phyloP scores from a whole-genome alignment of 2,797 vertebrate genomes.

The Tarsius wallacei region DNA sequence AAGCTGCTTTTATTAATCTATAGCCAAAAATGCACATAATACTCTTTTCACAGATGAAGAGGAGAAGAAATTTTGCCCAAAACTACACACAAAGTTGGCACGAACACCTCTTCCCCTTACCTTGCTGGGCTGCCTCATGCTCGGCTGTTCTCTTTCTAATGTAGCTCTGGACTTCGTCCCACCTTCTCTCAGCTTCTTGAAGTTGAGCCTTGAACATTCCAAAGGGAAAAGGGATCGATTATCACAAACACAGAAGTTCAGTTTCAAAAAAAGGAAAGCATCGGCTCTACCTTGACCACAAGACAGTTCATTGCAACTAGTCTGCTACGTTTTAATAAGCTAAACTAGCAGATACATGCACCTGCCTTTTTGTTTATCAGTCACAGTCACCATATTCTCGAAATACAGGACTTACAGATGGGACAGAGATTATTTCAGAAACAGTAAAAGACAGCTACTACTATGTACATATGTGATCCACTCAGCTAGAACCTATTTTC shows the following conservation, averaged over 20 bases:
- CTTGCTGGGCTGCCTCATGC: conserved; percentile 96
- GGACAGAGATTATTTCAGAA: conserved; percentile 31
- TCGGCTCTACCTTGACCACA: conserved; percentile 18
- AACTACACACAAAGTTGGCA: neutral
- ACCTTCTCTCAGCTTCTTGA: conserved; percentile 96
- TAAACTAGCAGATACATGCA: neutral
- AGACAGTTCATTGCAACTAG: neutral
- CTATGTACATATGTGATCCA: neutral
- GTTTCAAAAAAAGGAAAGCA: neutral
- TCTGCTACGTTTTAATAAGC: conserved; percentile 24
- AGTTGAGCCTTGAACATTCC: conserved; percentile 93
- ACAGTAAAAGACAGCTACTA: neutral
- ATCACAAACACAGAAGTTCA: conserved; percentile 55
- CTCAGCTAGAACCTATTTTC: conserved; percentile 22
- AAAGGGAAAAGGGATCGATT: conserved; percentile 58
- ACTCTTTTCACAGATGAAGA: conserved; percentile 11
- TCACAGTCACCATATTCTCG: neutral
- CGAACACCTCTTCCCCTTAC: conserved; percentile 84
- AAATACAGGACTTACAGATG: neutral
- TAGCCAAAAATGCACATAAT: conserved; percentile 1
- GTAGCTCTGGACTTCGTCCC: conserved; percentile 97
- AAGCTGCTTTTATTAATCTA: conserved; percentile 31
- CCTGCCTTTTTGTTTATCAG: neutral
- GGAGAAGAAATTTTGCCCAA: neutral
- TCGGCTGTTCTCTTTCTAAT: conserved; percentile 96